phyloP scores from a whole-genome alignment of 2,888 invertebrate species.

The Andrena praecox region DNA sequence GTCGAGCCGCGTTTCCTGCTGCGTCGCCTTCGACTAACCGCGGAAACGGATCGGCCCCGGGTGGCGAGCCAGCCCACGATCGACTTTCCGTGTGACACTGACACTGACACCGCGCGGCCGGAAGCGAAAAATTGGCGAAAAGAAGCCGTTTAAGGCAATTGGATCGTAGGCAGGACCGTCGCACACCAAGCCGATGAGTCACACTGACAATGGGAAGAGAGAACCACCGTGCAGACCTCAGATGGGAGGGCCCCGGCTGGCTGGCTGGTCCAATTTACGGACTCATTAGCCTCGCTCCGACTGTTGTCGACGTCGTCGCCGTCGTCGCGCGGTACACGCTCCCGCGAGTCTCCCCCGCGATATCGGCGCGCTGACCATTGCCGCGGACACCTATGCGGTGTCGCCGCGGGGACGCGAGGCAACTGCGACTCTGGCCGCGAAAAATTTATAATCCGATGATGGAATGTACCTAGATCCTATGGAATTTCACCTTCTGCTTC shows the following conservation, averaged over 20 bases:
- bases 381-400: conserved; percentile 49
- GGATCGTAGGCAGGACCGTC: conserved; percentile 55
- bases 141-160: conserved; percentile 37
- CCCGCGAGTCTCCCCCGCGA: conserved; percentile 45
- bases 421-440: background rate
- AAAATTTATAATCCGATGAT: background rate
- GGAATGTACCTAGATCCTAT: too few species aligned
- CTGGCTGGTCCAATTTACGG: conserved; percentile 81
- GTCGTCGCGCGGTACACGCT: conserved; percentile 11
- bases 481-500: background rate
- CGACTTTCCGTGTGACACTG: conserved; percentile 26
- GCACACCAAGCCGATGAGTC: conserved; percentile 70
- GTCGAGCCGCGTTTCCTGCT: background rate
- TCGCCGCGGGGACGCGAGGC: conserved; percentile 10
- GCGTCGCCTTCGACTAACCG: background rate
- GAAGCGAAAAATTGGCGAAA: conserved; percentile 38
- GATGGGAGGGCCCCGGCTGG: conserved; percentile 71
- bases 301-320: conserved; percentile 72
- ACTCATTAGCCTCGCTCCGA: conserved; percentile 79
- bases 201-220: conserved; percentile 73
- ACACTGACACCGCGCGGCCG: conserved; percentile 44
- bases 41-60: background rate
- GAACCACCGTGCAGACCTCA: conserved; percentile 72
- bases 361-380: conserved; percentile 42
- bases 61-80: background rate